Base-by-base conservation (phyloP, 2,797 vertebrate genomes). In the Siniperca scherzeri region DNA sequence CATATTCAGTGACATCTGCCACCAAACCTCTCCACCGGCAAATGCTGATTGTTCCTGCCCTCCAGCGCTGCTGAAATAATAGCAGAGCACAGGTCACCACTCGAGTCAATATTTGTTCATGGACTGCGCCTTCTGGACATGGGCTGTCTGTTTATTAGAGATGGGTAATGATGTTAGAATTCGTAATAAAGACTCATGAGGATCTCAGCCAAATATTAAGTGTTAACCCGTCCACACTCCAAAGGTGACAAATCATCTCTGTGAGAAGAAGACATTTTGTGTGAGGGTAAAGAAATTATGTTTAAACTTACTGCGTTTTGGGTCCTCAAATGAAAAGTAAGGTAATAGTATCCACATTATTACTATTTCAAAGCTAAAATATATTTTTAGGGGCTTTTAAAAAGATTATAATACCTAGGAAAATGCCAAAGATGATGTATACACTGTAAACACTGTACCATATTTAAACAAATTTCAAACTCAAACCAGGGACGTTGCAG, bases 1-100 rank as follows among this genome's bases (percentile, higher is more conserved):
- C 87, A 89, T 90, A 83, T 89, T 88, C 79, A 77, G 84, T 72
- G 82, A 91, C 91, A 90, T 94, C 90, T 92, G 92, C 78, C 83
- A 44, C 73, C 81, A 27, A n/a, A 33, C 52, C 25, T 25, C 40
- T 68, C 72, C 70, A 36, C 62, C 61, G 4, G 74, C 59, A 61
- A 68, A 80, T 27, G 70, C 66, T 40, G 71, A 84, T 86, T 82
- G 82, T 86, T 69, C 71, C 69, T 68, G 27, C 1, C 77, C 53
- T 72, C 4, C 59, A 68, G 55, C 27, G 12, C 50, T 1, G 42
- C 85, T 85, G 86, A 85, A 89, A 91, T 85, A 85, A 92, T 80
- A 69, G 74, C 66, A 19, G 77, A 50, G 70, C 83, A 56, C 50
- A 14, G 85, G 78, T 79, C 84, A 74, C 52, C 71, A 4, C 30